These are phyloP conservation scores for Calosoma granatense DNA, from an alignment of 1,140 invertebrate species.

Conservation along the genomic window DNA sequence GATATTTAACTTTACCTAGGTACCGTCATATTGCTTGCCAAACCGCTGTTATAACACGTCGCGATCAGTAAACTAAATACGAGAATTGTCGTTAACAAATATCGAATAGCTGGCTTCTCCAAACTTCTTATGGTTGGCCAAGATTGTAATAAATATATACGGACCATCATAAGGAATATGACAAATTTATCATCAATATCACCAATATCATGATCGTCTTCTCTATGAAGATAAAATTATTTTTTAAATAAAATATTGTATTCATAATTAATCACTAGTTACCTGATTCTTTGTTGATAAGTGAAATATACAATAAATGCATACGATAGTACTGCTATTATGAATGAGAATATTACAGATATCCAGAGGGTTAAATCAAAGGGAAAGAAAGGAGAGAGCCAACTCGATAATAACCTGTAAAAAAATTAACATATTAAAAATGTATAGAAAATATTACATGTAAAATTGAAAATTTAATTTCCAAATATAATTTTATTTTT, in stretches of 20 bases:
- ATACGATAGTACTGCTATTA: constrained; percentile 13
- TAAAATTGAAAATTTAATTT: no score
- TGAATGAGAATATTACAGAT: constrained; percentile 19
- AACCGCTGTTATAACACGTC: constrained; percentile 42
- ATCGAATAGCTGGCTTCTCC: constrained; percentile 12
- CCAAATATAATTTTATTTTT: no score
- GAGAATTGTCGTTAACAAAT: constrained; percentile 30
- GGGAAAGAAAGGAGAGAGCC: constrained; percentile 24
- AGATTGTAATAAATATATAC: constrained; percentile 18
- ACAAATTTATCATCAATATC: constrained; percentile 9
- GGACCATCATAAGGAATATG: constrained; percentile 13
- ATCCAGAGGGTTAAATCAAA: constrained; percentile 24
- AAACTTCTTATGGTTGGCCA: constrained; percentile 12
- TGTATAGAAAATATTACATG: neutral
- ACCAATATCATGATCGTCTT: neutral
- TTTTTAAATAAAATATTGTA: neutral
- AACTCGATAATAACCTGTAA: constrained; percentile 23
- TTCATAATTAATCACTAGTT: neutral
- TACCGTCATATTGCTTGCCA: constrained; percentile 43
- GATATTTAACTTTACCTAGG: constrained; percentile 36
- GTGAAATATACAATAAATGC: neutral
- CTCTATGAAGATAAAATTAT: neutral
- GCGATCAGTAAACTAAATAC: constrained; percentile 38
- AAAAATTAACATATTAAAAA: constrained; percentile 12
- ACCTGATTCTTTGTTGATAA: constrained; percentile 8